Evolutionary conservation across 2,888 invertebrate species (phyloP), one percentile per base, ranked within the genome.

Genomic region (Chalcosyrphus nemorum): DNA sequence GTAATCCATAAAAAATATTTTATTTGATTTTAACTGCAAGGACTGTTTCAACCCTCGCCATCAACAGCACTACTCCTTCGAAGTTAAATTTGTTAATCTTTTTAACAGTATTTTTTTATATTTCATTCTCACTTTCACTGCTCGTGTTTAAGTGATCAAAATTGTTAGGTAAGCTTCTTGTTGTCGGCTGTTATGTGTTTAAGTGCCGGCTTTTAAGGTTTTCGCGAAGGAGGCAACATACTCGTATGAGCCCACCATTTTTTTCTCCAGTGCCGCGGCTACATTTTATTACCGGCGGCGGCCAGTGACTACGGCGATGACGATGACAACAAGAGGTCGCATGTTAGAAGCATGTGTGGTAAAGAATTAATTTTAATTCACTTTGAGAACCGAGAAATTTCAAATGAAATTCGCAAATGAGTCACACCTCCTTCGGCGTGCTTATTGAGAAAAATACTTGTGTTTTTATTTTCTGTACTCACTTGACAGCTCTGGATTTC

Each of bases 61-160:
- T 11, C 3, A 4, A 11, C 56, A 35, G 9, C 27, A 24, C 21
- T 38, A 66, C 41, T 68, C 57, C 27, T 43, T 63, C 63, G 56
- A 71, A 27, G 13, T 65, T 27, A 50, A 19, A 59, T 57, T 9
- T 59, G 47, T 57, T 71, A 65, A 47, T 24, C 38, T 72, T 65
- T 78, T 19, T 56, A n/a, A n/a, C 15, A 45, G 11, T 24, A 21
- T 41, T 63, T 29, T 50, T 72, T 71, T 65, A n/a, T n/a, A n/a
- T n/a, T n/a, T n/a, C n/a, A n/a, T 72, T 70, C 56, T 61, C 81
- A 75, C 74, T 81, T 81, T 81, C 81, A 81, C 68, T 75, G 81
- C 63, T 81, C 81, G 81, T 81, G 81, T 63, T 81, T 24, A 75
- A 81, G 81, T 81, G 74, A 72, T 80, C 38, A 52, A 52, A 72